A percentile compares a stretch with the other conserved stretches of the same genome.
Evolutionary conservation across 2,113 vertebrate species (phyloP).

Genomic region (Microtus ochrogaster): DNA sequence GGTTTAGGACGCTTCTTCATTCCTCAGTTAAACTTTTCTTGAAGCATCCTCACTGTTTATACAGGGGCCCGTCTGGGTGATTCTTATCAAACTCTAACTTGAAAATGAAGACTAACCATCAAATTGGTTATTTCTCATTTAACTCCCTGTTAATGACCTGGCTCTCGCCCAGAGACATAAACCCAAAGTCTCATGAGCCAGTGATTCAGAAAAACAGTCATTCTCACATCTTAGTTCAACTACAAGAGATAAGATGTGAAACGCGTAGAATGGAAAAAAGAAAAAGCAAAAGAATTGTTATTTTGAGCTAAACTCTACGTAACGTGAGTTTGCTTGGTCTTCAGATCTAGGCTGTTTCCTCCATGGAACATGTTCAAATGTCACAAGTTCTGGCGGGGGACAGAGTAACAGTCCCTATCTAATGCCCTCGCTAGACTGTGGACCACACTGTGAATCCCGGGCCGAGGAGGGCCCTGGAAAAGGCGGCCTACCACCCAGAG

Average conservation of each 20-base stretch:
- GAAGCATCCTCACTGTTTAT: neutral
- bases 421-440: neutral
- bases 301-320: slow-evolving; percentile 52
- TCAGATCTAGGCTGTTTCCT: slow-evolving; percentile 28
- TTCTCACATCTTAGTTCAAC: neutral
- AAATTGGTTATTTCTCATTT: slow-evolving; percentile 9
- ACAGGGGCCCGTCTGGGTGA: neutral
- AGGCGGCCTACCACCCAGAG: neutral
- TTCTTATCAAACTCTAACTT: neutral
- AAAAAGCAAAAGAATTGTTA: neutral
- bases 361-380: neutral
- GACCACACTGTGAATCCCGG: neutral
- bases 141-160: neutral
- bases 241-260: slow-evolving; percentile 31
- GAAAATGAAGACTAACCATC: neutral
- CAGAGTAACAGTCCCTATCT: neutral
- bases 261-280: slow-evolving; percentile 11
- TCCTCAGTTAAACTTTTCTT: neutral
- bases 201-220: neutral
- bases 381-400: neutral
- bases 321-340: slow-evolving; percentile 37
- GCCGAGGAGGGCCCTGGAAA: neutral
- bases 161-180: neutral
- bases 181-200: neutral
- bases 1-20: neutral